These are phyloP conservation scores for Drosophila ananassae DNA, from an alignment of 1,140 invertebrate species.

Conservation along the genomic window DNA sequence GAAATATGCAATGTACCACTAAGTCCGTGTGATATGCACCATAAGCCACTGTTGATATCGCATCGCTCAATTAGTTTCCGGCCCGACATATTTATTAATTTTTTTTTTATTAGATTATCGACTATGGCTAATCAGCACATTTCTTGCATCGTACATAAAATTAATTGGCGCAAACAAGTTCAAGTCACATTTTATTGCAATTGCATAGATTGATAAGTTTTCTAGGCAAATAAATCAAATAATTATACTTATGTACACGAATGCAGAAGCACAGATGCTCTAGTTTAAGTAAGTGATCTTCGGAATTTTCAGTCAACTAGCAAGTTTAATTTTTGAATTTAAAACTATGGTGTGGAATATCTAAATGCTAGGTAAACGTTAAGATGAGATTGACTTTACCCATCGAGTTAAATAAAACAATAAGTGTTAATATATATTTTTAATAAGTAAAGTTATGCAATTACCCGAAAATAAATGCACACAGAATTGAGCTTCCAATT, in stretches of 20 bases:
- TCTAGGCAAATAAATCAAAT: conserved; percentile 53
- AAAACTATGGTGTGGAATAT: neutral
- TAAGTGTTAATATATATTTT: neutral
- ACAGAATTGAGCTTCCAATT: conserved; percentile 12
- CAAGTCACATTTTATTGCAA: conserved; percentile 62
- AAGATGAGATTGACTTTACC: neutral
- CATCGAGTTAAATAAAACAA: neutral
- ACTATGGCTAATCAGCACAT: conserved; percentile 78
- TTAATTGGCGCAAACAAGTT: conserved; percentile 76
- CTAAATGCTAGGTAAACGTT: too few species aligned
- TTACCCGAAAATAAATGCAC: conserved; percentile 26
- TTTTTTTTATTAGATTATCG: conserved; percentile 76
- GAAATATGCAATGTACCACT: too few species aligned
- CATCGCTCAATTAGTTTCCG: too few species aligned
- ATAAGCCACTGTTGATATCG: too few species aligned
- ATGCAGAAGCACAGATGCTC: neutral
- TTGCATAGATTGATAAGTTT: conserved; percentile 68
- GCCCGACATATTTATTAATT: conserved; percentile 40
- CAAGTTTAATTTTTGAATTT: neutral
- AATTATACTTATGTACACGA: conserved; percentile 34
- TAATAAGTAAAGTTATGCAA: neutral
- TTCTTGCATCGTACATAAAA: conserved; percentile 72
- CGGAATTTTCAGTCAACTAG: conserved; percentile 3
- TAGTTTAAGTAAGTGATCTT: neutral
- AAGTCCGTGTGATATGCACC: too few species aligned